Evolutionary conservation across 1,140 invertebrate genomes (phyloP).

Genomic region (Yoshiicerus persimilis): DNA sequence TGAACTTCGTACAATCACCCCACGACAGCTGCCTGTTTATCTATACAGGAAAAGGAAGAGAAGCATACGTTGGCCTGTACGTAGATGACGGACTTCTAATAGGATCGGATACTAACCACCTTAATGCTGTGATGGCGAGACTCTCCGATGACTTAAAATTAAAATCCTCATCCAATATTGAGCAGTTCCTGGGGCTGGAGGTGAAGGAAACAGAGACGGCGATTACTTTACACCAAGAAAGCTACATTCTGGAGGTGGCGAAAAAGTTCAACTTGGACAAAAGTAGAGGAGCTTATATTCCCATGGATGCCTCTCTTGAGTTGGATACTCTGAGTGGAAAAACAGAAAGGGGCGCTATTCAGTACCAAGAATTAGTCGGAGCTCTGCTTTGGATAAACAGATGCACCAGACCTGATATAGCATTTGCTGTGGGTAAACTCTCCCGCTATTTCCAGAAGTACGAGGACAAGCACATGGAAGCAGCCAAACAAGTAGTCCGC

Average conservation of each 20-base stretch:
- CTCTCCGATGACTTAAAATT: too few species aligned
- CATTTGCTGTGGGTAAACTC: conserved; percentile 30
- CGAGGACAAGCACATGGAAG: background rate
- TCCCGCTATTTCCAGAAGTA: background rate
- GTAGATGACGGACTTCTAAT: too few species aligned
- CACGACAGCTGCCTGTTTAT: too few species aligned
- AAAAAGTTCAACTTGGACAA: background rate
- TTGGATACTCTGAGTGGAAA: background rate
- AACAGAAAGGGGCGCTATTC: background rate
- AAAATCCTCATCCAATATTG: background rate
- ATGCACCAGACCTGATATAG: background rate
- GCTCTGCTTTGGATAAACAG: background rate
- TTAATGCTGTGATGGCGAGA: too few species aligned
- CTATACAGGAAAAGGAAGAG: too few species aligned
- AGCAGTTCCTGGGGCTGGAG: conserved; percentile 51
- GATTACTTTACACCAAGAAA: background rate
- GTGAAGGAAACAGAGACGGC: conserved; percentile 27
- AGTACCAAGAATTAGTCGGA: background rate
- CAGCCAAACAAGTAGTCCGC: conserved; percentile 24
- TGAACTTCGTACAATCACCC: too few species aligned
- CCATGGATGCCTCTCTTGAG: background rate
- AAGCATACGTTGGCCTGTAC: too few species aligned
- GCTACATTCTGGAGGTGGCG: background rate
- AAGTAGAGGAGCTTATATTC: background rate
- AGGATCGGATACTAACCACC: too few species aligned